phyloP scores from a whole-genome alignment of 2,113 vertebrate species.

The Castor canadensis region DNA sequence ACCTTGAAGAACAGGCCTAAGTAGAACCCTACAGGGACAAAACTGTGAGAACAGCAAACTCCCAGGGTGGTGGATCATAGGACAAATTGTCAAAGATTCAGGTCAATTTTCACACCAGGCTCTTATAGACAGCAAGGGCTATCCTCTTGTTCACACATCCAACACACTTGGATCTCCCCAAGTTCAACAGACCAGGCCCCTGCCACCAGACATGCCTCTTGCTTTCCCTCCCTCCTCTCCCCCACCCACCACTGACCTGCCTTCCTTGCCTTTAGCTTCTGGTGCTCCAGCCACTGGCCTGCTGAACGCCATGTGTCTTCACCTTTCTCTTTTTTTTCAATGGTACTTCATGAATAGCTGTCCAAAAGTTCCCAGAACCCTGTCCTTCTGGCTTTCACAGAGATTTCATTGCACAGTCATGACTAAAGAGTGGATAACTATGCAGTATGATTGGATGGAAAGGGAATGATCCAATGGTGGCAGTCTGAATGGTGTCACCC shows the following conservation, averaged over 20 bases:
- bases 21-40: background rate
- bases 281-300: background rate
- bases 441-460: background rate
- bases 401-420: background rate
- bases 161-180: background rate
- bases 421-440: background rate
- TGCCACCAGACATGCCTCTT: background rate
- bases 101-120: rapidly evolving
- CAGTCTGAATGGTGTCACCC: background rate
- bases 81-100: background rate
- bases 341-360: background rate
- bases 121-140: no score
- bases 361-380: background rate
- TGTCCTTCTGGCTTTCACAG: background rate
- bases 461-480: background rate
- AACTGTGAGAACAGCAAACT: background rate
- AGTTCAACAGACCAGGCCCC: background rate
- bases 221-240: background rate
- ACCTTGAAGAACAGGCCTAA: background rate
- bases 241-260: background rate
- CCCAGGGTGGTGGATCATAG: background rate
- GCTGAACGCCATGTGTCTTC: background rate
- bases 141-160: background rate
- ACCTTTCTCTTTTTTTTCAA: background rate
- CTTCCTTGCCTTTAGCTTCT: background rate